These are phyloP conservation scores for Odontamblyopus lacepedii DNA, from an alignment of 2,797 vertebrate species.

Conservation along the genomic window DNA sequence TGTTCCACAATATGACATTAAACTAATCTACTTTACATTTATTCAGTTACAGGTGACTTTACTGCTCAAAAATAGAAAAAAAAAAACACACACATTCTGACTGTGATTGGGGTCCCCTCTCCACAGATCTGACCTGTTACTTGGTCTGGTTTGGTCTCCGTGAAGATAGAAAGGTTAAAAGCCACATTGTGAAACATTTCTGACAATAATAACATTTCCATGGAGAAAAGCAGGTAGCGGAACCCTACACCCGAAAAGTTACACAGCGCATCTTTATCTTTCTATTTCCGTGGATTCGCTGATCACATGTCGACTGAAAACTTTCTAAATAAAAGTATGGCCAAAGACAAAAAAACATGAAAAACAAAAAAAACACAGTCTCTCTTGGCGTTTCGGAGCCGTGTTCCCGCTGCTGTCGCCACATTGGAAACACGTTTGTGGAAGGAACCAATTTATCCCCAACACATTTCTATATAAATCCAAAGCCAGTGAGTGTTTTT, in stretches of 20 bases:
- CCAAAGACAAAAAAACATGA: background rate
- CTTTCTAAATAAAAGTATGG: too few species aligned
- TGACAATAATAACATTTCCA: background rate
- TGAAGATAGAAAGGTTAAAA: background rate
- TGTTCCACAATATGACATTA: background rate
- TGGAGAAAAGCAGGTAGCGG: too few species aligned
- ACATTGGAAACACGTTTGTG: conserved; percentile 4
- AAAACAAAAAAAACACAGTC: background rate
- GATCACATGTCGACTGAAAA: background rate
- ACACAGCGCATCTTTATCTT: too few species aligned
- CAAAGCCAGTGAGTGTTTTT: conserved; percentile 1
- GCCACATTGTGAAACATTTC: background rate
- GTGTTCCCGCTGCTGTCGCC: background rate
- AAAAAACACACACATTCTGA: too few species aligned
- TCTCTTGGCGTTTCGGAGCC: background rate
- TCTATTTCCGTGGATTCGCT: too few species aligned
- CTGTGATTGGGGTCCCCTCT: too few species aligned
- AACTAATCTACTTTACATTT: too few species aligned
- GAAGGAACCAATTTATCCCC: conserved; percentile 7
- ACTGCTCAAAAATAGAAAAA: too few species aligned
- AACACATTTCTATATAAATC: conserved; percentile 9
- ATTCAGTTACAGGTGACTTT: too few species aligned
- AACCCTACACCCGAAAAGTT: too few species aligned
- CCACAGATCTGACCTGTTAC: too few species aligned
- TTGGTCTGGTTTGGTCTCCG: too few species aligned